Evolutionary conservation across 2,888 invertebrate species (phyloP), one percentile per base, ranked within the genome.

Genomic region (Lepidochrysops patricia): DNA sequence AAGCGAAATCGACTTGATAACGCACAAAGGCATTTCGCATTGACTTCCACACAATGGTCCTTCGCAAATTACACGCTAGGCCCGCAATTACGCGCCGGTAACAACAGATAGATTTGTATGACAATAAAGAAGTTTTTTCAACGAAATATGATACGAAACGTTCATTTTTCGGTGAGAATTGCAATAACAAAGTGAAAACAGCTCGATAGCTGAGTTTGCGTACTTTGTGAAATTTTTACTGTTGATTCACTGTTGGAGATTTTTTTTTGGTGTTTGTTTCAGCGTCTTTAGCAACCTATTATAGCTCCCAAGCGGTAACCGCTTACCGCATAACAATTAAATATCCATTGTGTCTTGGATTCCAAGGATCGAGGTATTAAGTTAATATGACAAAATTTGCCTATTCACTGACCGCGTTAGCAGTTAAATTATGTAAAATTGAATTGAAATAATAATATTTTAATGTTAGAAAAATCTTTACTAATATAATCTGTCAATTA

Each of bases 51-150:
- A 84, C 80, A 83, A 86, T 78, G 74, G 76, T 64, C 69, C 69
- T 73, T 74, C 74, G 77, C 80, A 85, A 88, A 89, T 88, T 86
- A 86, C 79, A 86, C 74, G 76, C 74, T 74, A 74, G 72, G 73
- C 70, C 77, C 66, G 80, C 86, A 87, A 89, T 87, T 89, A 87
- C 80, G 72, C 54, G 66, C 67, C 66, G 67, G 54, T 71, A 82
- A 88, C 86, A 84, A 85, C 87, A 84, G 88, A 88, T 86, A 88
- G 78, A 87, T 88, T 88, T 88, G 88, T 88, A 87, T 89, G 82
- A 89, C 86, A 89, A 88, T 85, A 79, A 76, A 72, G 65, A 69
- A 74, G 72, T 77, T 84, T 79, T 84, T 82, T 77, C 70, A 67
- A 62, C 66, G 88, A 78, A 87, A 88, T 75, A 74, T 66, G 84